Conservation (phyloP, 2,797 vertebrate genomes). For the Gila robusta region DNA sequence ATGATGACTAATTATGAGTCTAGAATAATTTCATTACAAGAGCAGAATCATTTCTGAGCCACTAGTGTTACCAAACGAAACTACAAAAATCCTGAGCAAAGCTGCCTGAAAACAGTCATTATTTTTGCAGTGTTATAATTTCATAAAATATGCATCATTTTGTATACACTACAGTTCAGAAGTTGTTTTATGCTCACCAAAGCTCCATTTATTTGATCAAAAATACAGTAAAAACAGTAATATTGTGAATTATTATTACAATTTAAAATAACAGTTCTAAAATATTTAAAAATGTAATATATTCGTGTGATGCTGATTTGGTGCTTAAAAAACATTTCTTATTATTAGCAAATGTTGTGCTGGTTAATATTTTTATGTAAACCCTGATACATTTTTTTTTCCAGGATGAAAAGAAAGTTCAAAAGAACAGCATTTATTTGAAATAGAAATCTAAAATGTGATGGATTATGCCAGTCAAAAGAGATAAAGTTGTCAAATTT, state of each 20-base stretch:
- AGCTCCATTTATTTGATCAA: not conserved
- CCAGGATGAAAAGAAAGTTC: not conserved
- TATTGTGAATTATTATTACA: too few relatives aligned
- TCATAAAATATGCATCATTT: not conserved
- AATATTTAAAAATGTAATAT: not conserved
- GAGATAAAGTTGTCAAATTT: not conserved
- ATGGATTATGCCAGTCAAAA: not conserved
- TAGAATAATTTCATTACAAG: not conserved
- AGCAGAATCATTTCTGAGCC: not conserved
- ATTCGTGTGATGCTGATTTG: not conserved
- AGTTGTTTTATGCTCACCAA: not conserved
- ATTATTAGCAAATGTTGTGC: not conserved
- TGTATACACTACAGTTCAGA: not conserved
- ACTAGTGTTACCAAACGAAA: not conserved
- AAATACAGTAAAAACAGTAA: too few relatives aligned
- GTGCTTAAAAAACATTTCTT: not conserved
- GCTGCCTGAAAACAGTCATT: not conserved
- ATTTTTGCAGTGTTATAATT: not conserved
- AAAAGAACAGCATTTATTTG: not conserved
- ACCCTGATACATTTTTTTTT: not conserved
- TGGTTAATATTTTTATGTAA: not conserved
- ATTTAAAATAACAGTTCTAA: not conserved
- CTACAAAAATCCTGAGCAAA: not conserved
- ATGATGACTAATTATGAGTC: not conserved
- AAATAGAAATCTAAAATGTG: not conserved